Base-by-base conservation (phyloP, 2,888 invertebrate species). In the Sinhomidia bicolor region DNA sequence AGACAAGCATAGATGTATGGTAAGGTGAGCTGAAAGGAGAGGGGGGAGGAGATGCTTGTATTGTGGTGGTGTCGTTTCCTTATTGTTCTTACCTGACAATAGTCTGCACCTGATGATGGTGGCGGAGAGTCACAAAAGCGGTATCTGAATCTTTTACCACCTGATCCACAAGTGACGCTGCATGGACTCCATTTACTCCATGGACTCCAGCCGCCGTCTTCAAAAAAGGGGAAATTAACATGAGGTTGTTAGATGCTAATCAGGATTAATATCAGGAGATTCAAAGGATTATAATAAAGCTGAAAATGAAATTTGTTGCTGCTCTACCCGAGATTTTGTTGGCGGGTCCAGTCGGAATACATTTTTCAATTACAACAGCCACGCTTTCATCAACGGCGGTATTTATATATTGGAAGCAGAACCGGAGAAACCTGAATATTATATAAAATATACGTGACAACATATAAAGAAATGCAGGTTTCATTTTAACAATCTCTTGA, bases 321-420 rank as follows among this genome's bases (percentile, higher is more conserved):
- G 71, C 9, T 17, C 2, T 85, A 92, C 92, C 91, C 89, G 91
- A 87, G 32, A 91, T 88, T 54, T 86, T 76, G 44, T 89, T 89
- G 9, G 90, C 86, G 29, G 91, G 91, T 36, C 90, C 88, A 9
- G 92, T 91, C 3, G 92, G 91, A 65, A 92, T 84, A 82, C 92
- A 92, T 62, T 90, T 91, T 81, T 92, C 92, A 32, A 91, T 65
- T 23, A 92, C 92, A n/a, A 91, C 90, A 12, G 92, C 89, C 10
- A 92, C 92, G 89, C 92, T 92, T 36, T 89, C 90, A 78, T 92
- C 92, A 79, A 91, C 91, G 14, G 91, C 92, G 29, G 91, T 92
- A 88, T 91, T 92, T 36, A 92, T 89, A 79, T 92, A 92, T 89
- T 92, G 92, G 86, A 92, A 92, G 78, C 92, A 92, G 81, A 92